These are phyloP conservation scores for Trogon melanurus DNA, from an alignment of 2,113 vertebrate genomes.

Conservation along the genomic window DNA sequence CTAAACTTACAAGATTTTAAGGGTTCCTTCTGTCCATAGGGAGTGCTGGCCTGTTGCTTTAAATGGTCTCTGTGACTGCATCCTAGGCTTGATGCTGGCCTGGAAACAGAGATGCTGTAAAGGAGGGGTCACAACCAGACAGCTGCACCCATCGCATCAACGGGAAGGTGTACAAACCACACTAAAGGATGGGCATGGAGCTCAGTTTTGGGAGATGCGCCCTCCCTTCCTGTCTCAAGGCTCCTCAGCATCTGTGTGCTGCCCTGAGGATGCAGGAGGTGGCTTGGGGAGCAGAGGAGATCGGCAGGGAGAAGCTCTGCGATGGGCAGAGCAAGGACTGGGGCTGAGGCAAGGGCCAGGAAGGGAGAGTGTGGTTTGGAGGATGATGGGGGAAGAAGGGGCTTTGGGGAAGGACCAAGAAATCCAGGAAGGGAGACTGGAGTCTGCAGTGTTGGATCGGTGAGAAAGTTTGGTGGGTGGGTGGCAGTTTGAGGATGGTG, in stretches of 20 bases:
- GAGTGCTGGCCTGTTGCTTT: not conserved
- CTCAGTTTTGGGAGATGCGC: not conserved
- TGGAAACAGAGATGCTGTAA: not conserved
- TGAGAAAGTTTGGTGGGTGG: not conserved
- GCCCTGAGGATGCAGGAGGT: not conserved
- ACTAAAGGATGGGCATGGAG: not conserved
- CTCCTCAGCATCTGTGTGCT: not conserved
- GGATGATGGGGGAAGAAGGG: not conserved
- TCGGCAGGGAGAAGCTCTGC: not conserved
- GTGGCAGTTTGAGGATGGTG: not conserved
- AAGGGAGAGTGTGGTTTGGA: not conserved
- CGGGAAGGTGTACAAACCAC: rapidly evolving
- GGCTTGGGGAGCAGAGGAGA: not conserved
- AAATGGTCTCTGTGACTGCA: not conserved
- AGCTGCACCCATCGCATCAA: not conserved
- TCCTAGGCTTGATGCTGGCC: not conserved
- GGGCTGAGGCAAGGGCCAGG: not conserved
- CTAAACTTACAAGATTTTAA: not conserved
- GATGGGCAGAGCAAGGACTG: not conserved
- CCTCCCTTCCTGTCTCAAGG: not conserved
- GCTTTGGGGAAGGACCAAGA: not conserved
- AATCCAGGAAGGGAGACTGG: not conserved
- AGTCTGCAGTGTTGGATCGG: rapidly evolving
- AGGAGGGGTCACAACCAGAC: not conserved
- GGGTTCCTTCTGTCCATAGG: not conserved